Conservation (phyloP, 2,888 invertebrate genomes). For the Heterodera filipjevi region DNA sequence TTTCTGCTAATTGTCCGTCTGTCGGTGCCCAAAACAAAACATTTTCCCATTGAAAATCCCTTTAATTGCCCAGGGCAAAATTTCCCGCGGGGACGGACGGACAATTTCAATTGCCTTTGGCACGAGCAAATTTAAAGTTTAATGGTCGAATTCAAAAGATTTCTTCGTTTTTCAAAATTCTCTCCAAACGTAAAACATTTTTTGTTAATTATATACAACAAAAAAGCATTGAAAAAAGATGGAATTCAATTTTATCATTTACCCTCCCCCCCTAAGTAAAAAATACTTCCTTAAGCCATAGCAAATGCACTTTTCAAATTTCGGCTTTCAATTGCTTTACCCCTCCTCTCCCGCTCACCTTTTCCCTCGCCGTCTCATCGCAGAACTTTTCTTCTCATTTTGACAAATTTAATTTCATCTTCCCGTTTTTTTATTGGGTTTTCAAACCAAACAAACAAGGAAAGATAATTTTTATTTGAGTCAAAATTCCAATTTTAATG, state of each 20-base stretch:
- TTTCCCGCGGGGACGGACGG: background rate
- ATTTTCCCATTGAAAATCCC: background rate
- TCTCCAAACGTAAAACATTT: too few species aligned
- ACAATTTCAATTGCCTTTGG: background rate
- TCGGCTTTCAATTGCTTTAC: background rate
- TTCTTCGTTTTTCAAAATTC: background rate
- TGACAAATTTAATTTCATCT: background rate
- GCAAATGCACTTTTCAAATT: background rate
- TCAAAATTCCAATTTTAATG: too few species aligned
- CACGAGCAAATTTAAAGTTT: background rate
- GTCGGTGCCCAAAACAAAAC: background rate
- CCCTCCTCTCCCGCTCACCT: background rate
- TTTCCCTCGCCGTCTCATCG: background rate
- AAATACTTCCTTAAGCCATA: background rate
- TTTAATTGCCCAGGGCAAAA: background rate
- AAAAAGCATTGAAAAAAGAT: too few species aligned
- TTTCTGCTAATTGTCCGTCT: background rate
- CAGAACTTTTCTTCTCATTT: background rate
- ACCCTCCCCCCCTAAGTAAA: background rate
- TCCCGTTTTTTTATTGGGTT: too few species aligned
- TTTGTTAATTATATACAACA: too few species aligned
- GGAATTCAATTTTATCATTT: background rate
- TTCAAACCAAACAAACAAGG: too few species aligned
- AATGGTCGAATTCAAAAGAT: background rate
- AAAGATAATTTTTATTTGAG: too few species aligned